Base-by-base conservation (phyloP, 2,888 invertebrate species). In the Coelinius sp. region DNA sequence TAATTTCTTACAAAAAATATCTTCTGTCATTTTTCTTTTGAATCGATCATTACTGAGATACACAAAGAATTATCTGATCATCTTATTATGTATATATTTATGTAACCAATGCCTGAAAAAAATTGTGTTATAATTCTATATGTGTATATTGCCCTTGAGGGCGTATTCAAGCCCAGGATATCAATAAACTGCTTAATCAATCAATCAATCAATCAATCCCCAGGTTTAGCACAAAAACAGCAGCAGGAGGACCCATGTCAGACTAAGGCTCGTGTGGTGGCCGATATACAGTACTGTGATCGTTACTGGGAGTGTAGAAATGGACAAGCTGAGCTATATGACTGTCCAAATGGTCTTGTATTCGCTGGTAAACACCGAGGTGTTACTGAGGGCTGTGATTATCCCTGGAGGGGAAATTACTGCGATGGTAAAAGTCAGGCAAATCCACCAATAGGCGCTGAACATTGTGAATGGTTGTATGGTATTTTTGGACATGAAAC, bases 401-500 rank as follows among this genome's bases (percentile, higher is more conserved):
- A 96, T 82, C 95, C 95, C 0, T 95, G 95, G 95, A 91, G 95
- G 80, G 94, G 95, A 7, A 94, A 94, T 86, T 95, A 95, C 88
- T 96, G 96, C 88, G 95, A 95, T 86, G 91, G 92, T 83, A 92
- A 95, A 90, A 94, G 92, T 88, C 93, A 94, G 86, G 92, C 93
- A 27, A 94, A 97, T 88, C 92, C 94, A 12, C 96, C 96, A 41
- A 92, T 95, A 77, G 92, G 93, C 64, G 93, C 93, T 1, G 96
- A 96, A 80, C 96, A 96, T 84, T 97, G 97, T 83, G 96, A 95
- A 87, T 97, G 96, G 96, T 89, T 96, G 79, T 97, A 96, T 88
- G 97, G 97, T 59, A 96, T 97, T 85, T 96, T 96, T 89, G 96
- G 96, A 0, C 97, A 97, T 88, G 96, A 96, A 89, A 96, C 96